phyloP scores from a whole-genome alignment of 2,888 invertebrate genomes.

The Amphipoea oculea region DNA sequence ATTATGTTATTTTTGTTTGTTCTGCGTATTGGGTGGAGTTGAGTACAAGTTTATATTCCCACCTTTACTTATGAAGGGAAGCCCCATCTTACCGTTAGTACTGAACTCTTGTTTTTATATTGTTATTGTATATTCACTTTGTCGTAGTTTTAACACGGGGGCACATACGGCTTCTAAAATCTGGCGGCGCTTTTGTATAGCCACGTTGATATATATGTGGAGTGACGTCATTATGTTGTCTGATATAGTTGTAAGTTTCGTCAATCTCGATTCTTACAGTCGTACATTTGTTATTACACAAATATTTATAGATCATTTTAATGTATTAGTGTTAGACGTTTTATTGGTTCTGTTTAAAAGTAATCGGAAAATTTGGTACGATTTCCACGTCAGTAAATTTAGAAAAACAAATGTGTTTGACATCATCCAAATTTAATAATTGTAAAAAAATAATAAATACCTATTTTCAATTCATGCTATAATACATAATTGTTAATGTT shows the following conservation, averaged over 20 bases:
- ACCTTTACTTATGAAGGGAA: background rate
- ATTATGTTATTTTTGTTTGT: background rate
- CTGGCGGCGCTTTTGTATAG: background rate
- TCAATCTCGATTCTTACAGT: background rate
- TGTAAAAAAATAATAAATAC: background rate
- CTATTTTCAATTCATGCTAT: too few relatives aligned
- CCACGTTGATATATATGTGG: background rate
- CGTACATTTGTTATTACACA: background rate
- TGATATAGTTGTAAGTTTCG: background rate
- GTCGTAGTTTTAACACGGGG: background rate
- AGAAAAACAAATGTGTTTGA: background rate
- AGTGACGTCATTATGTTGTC: background rate
- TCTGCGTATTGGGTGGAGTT: background rate
- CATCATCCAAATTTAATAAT: background rate
- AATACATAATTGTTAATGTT: too few relatives aligned
- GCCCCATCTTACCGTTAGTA: slow-evolving; percentile 6
- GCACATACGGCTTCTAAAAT: background rate
- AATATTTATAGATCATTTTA: background rate
- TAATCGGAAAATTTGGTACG: slow-evolving; percentile 13
- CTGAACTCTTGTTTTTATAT: slow-evolving; percentile 7
- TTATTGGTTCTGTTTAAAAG: background rate
- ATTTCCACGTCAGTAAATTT: slow-evolving; percentile 2
- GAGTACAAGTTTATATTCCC: background rate
- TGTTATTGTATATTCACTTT: slow-evolving; percentile 4
- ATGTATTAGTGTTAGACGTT: background rate